Percentiles rank a stretch among this genome's conserved stretches.
Conservation (phyloP, 1,140 invertebrate species). For the Penaeus chinensis region DNA sequence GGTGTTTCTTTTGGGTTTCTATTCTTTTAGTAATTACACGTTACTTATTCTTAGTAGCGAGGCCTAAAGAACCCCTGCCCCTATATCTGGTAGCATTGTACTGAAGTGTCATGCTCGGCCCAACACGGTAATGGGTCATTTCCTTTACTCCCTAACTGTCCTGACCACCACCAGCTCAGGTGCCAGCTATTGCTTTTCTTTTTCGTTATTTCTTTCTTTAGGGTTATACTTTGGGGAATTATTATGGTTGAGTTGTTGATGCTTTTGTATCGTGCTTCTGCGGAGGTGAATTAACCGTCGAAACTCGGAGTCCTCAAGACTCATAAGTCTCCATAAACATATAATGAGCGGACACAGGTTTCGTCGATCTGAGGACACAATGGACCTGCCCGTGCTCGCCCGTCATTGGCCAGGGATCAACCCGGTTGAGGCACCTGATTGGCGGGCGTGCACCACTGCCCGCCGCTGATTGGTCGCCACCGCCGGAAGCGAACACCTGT, state of each 20-base stretch:
- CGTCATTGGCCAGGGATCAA: constrained; percentile 55
- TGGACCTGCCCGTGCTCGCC: constrained; percentile 47
- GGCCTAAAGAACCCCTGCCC: constrained; percentile 46
- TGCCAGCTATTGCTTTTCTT: constrained; percentile 44
- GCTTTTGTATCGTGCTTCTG: not conserved
- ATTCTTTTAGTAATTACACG: not conserved
- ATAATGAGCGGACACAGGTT: constrained; percentile 47
- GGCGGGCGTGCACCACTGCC: constrained; percentile 22
- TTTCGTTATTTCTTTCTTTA: not conserved
- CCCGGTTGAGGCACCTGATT: constrained; percentile 33
- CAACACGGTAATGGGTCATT: constrained; percentile 59
- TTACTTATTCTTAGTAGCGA: constrained; percentile 11
- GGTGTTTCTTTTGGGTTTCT: not conserved
- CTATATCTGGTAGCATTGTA: constrained; percentile 61
- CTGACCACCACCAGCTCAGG: constrained; percentile 52
- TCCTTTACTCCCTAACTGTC: constrained; percentile 59
- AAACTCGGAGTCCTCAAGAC: too few relatives aligned
- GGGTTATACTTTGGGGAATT: not conserved
- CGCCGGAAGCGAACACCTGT: constrained; percentile 58
- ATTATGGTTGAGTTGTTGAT: not conserved
- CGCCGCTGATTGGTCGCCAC: constrained; percentile 34
- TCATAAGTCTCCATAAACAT: not conserved
- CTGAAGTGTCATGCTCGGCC: constrained; percentile 59
- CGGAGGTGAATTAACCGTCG: too few relatives aligned
- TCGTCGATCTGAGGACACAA: constrained; percentile 39